A percentile compares a stretch with the other conserved stretches of the same genome.
Conservation (phyloP, 23 tunicate genomes). For the Aplidium turbinatum region DNA sequence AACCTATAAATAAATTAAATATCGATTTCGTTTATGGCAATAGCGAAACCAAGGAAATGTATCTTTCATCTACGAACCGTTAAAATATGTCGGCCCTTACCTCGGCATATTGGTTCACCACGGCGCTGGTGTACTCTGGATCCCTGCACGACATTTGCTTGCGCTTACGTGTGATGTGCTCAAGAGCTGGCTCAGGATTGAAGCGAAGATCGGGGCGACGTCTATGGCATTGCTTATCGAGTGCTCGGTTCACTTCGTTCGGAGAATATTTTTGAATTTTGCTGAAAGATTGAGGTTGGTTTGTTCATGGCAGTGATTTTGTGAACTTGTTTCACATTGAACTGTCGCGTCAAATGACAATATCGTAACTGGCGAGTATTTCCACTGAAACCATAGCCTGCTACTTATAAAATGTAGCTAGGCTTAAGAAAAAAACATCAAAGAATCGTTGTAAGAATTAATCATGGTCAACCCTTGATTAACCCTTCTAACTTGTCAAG, state of each 20-base stretch:
- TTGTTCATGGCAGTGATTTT: not conserved
- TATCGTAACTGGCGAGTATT: too few relatives aligned
- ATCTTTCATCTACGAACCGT: too few relatives aligned
- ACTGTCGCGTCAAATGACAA: too few relatives aligned
- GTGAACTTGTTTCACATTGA: not conserved
- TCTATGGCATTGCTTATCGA: slow-evolving; percentile 89
- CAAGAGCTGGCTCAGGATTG: slow-evolving; percentile 53
- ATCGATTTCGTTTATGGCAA: too few relatives aligned
- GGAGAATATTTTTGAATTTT: slow-evolving; percentile 90
- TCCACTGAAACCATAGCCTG: too few relatives aligned
- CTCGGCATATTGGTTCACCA: slow-evolving; percentile 53
- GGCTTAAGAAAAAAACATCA: too few relatives aligned
- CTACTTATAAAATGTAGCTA: too few relatives aligned
- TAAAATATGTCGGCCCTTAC: slow-evolving; percentile 25
- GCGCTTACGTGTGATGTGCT: slow-evolving; percentile 41
- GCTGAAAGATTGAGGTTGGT: slow-evolving; percentile 42
- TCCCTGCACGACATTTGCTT: slow-evolving; percentile 40
- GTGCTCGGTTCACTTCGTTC: slow-evolving; percentile 69
- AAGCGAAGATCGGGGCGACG: slow-evolving; percentile 55
- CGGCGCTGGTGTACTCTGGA: slow-evolving; percentile 44
- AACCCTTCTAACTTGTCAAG: too few relatives aligned
- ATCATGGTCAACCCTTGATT: too few relatives aligned
- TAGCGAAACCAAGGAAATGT: too few relatives aligned
- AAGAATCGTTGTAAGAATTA: too few relatives aligned
- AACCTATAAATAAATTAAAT: too few relatives aligned